phyloP scores from a whole-genome alignment of 2,888 invertebrate species.

The Ceriagrion tenellum region DNA sequence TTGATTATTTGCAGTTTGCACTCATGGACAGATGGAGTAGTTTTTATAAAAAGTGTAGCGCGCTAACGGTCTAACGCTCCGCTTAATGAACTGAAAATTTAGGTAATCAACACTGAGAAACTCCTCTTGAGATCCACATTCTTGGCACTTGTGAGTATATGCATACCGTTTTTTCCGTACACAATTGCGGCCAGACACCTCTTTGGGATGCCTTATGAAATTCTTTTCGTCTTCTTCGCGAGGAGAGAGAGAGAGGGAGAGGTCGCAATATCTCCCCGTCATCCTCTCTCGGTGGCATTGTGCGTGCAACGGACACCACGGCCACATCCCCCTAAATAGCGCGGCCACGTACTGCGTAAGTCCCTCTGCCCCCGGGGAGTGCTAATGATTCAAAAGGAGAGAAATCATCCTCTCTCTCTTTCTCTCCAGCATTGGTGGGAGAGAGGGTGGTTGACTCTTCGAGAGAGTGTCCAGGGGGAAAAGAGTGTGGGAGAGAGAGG shows the following conservation, averaged over 20 bases:
- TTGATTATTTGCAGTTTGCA: no score
- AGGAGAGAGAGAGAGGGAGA: not conserved
- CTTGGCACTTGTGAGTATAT: not conserved
- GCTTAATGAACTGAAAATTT: no score
- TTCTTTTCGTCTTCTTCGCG: not conserved
- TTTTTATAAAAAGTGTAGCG: no score
- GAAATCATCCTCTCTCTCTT: constrained; percentile 56
- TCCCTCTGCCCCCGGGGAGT: constrained; percentile 34
- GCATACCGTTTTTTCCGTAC: not conserved
- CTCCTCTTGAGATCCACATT: not conserved
- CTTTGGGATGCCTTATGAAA: not conserved
- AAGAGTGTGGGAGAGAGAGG: constrained; percentile 17
- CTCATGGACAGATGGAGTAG: no score
- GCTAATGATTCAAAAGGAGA: constrained; percentile 64
- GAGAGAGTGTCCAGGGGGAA: constrained; percentile 34
- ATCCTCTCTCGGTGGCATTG: not conserved
- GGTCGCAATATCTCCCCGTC: constrained; percentile 15
- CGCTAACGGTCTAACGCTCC: no score
- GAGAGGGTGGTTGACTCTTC: constrained; percentile 15
- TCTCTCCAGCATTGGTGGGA: not conserved
- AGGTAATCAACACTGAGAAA: no score
- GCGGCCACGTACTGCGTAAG: constrained; percentile 44
- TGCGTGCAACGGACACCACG: not conserved
- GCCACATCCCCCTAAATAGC: constrained; percentile 4
- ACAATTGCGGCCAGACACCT: not conserved